Percentiles rank a stretch among this genome's conserved stretches.
These are phyloP conservation scores for Stomatorhinus ivindoensis DNA, from an alignment of 2,113 vertebrate genomes.

Conservation along the genomic window DNA sequence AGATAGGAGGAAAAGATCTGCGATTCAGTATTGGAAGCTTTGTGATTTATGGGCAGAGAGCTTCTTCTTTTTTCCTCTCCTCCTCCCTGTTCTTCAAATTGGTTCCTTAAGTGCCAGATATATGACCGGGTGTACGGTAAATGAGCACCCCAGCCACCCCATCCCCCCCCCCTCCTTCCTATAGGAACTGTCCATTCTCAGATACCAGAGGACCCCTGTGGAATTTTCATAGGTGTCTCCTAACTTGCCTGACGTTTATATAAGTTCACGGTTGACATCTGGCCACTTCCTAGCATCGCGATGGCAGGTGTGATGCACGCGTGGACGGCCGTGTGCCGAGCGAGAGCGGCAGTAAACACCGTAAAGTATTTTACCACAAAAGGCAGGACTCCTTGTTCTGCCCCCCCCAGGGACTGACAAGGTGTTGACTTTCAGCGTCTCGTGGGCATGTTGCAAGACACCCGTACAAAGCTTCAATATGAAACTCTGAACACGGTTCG, in stretches of 20 bases:
- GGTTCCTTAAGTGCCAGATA: conserved; percentile 22
- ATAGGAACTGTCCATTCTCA: neutral
- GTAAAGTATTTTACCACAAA: too few species aligned
- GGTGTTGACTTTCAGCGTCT: neutral
- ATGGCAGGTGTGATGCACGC: neutral
- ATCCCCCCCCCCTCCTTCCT: neutral
- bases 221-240: neutral
- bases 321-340: neutral
- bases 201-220: neutral
- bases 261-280: conserved; percentile 13
- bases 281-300: neutral
- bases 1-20: conserved; percentile 7
- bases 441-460: neutral
- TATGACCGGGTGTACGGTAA: neutral
- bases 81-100: conserved; percentile 11
- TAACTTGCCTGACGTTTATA: neutral
- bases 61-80: conserved; percentile 6
- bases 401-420: neutral
- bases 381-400: too few species aligned
- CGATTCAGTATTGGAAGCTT: neutral
- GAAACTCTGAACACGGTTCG: neutral
- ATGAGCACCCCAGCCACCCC: neutral
- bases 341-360: neutral
- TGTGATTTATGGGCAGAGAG: conserved; percentile 15
- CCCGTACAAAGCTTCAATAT: neutral